A percentile compares a stretch with the other conserved stretches of the same genome.
Evolutionary conservation across 2,113 vertebrate genomes (phyloP).

Genomic region (Hemiscyllium ocellatum): DNA sequence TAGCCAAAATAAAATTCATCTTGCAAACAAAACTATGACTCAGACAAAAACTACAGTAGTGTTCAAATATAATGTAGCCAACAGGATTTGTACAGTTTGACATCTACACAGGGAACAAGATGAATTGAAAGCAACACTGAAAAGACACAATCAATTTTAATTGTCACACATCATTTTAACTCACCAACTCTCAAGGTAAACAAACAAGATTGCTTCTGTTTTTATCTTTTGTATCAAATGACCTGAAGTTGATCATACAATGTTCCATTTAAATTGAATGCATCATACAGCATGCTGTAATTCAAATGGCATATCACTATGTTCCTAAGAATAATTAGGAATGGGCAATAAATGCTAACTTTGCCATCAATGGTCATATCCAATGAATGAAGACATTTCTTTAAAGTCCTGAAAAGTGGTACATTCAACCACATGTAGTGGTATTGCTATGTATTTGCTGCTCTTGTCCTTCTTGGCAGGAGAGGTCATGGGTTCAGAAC

Average conservation of each 20-base stretch:
- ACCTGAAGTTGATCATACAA: background rate
- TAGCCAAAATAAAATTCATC: slow-evolving; percentile 5
- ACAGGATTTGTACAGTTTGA: background rate
- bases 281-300: too few relatives aligned
- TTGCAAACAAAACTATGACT: background rate
- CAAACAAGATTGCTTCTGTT: background rate
- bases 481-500: too few relatives aligned
- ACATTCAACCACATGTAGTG: background rate
- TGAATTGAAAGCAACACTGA: background rate
- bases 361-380: too few relatives aligned
- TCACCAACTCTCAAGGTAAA: background rate
- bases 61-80: background rate
- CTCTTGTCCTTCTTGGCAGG: background rate
- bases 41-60: background rate
- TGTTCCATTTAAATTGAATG: background rate
- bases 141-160: background rate
- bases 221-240: background rate
- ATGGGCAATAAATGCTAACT: too few relatives aligned
- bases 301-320: too few relatives aligned
- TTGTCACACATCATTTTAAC: background rate
- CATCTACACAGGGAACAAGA: background rate
- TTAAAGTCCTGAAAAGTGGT: too few relatives aligned
- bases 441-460: background rate
- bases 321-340: too few relatives aligned
- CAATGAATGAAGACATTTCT: too few relatives aligned